Evolutionary conservation across 2,113 vertebrate species (phyloP), one percentile per base, ranked within the genome.

Genomic region (Rhinoderma darwinii): DNA sequence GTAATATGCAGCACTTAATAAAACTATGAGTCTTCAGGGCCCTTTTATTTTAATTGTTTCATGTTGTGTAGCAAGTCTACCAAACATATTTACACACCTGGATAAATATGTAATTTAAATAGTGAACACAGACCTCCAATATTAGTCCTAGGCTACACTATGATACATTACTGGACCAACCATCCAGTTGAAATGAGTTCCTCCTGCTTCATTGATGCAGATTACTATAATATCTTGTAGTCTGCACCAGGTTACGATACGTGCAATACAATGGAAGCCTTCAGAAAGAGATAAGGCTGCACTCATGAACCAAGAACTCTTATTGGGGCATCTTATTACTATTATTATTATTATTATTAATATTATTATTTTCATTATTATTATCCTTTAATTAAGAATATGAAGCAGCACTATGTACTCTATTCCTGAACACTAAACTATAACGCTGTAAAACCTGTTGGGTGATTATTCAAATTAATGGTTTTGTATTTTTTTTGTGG

Each of bases 81-180:
- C 32, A 32, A 27, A 77, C 25, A 50, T 32, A 44, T 4, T 30
- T 76, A 78, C 50, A 78, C 76, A 78, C 76, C 76, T 78, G 76
- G 76, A 30, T 78, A 78, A 78, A 78, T 54, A 54, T 54, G 30
- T 35, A 3, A 76, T 43, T 74, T 12, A 74, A 74, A 74, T 3
- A 76, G 43, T 50, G 43, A 18, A 32, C n/a, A 75, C 25, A 75
- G 25, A 75, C 41, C 12, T 75, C 32, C 7, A 37, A 54, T 37
- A 78, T 11, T 25, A 9, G 6, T 1, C 5, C 17, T 70, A 1
- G 17, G 5, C 18, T 37, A 70, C 27, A 14, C 27, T 12, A 27
- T 17, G 25, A 61, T n/a, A 8, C 6, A 12, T 61, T n/a, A 61
- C 25, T 11, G 56, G 7, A 61, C 50, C 50, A 20, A 54, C 15